Base-by-base conservation (phyloP, 2,113 vertebrate genomes). In the Nothoprocta perdicaria region DNA sequence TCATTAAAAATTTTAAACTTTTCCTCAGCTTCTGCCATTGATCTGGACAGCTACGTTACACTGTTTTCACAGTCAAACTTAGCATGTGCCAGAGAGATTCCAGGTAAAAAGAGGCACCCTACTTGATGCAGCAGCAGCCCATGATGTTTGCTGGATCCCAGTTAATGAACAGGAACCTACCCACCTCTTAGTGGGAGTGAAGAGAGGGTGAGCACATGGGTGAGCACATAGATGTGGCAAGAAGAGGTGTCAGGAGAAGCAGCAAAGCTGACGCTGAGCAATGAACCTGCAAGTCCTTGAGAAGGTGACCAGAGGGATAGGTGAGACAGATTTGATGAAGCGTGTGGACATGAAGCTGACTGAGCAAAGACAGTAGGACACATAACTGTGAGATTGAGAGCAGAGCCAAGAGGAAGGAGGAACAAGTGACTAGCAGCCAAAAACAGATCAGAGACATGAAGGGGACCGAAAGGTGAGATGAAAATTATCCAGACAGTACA, bases 111-210 rank as follows among this genome's bases (percentile, higher is more conserved):
- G 10, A 18, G 75, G 24, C 5, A 84, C 15, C 5, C 27, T 53
- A 40, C 68, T 48, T 82, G 11, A 29, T 14, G 13, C 48, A 46
- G 4, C 31, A 75, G 16, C 12, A 72, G 61, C 40, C 4, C 22
- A 41, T 23, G 38, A 35, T 0, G 0, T 31, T 14, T 40, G 6
- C 14, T 55, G 68, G 16, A n/a, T 26, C 11, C 8, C 13, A 53
- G 57, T 6, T 27, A 84, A 84, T 21, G 41, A 80, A 69, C 5
- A 53, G 8, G 8, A 84, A 58, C 43, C 18, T 60, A 2, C 46
- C 48, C 14, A 48, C 41, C 17, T 69, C 17, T 18, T 65, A 19
- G 17, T 43, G 4, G 38, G n/a, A 66, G 35, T 27, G 71, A 80
- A 33, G 82, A 80, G 9, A 35, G 11, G 5, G 8, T 31, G 69